Conservation (phyloP, 2,797 vertebrate genomes). For the Acanthurus lineatus region DNA sequence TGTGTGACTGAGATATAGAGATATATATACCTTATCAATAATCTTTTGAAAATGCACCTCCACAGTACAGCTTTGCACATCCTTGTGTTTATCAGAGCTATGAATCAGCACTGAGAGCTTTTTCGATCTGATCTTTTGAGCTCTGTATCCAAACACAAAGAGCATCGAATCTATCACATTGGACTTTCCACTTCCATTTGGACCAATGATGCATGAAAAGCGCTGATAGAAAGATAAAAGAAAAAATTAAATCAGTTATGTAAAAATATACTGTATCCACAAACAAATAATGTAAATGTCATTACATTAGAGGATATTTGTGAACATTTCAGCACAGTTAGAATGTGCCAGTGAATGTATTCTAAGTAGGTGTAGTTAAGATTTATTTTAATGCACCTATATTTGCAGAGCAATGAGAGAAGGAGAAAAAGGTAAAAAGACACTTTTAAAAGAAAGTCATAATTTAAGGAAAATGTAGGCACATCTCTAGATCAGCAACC, state of each 20-base stretch:
- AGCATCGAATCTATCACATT: conserved; percentile 99
- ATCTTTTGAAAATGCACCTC: conserved; percentile 99
- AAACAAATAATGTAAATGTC: conserved; percentile 30
- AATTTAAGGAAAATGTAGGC: conserved; percentile 45
- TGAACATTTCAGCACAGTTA: conserved; percentile 25
- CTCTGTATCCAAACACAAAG: conserved; percentile 99
- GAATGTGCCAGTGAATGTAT: conserved; percentile 27
- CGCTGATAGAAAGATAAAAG: conserved; percentile 84
- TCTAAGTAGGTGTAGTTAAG: conserved; percentile 64
- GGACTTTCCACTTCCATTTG: conserved; percentile 99
- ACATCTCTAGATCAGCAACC: conserved; percentile 48
- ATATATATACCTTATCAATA: conserved; percentile 92
- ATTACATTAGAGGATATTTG: conserved; percentile 3
- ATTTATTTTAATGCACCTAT: conserved; percentile 51
- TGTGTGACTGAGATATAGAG: conserved; percentile 33
- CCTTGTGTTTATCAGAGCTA: conserved; percentile 92
- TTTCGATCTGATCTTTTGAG: conserved; percentile 99
- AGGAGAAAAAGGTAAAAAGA: conserved; percentile 37
- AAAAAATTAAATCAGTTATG: conserved; percentile 40
- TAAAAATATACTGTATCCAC: conserved; percentile 33
- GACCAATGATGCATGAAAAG: conserved; percentile 98
- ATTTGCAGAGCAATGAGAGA: conserved; percentile 31
- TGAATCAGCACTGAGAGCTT: conserved; percentile 98
- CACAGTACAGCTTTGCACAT: conserved; percentile 96
- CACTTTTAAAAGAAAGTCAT: conserved; percentile 31